Percentiles rank a stretch among this genome's conserved stretches.
phyloP scores from a whole-genome alignment of 2,113 vertebrate genomes.

The Pelodiscus sinensis region DNA sequence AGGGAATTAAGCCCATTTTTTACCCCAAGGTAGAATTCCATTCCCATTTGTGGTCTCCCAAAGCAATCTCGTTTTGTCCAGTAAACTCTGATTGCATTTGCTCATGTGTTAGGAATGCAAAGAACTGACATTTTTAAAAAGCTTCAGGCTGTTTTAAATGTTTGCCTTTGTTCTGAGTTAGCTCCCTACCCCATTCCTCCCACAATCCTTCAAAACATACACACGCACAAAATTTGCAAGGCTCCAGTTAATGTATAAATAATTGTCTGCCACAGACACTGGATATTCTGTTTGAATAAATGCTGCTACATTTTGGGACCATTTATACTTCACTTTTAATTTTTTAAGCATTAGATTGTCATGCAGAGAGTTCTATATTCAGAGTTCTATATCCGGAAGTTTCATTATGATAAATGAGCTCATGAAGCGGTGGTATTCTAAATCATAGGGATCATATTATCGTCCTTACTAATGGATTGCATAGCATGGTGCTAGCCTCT shows the following conservation, averaged over 20 bases:
- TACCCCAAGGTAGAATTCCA: neutral
- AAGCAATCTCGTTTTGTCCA: neutral
- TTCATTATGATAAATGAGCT: neutral
- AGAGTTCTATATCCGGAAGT: neutral
- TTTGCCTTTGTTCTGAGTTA: slow-evolving; percentile 55
- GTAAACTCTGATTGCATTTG: neutral
- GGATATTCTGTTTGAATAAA: neutral
- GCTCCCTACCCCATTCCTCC: neutral
- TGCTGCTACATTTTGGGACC: slow-evolving; percentile 31
- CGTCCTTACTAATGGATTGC: neutral
- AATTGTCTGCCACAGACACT: slow-evolving; percentile 13
- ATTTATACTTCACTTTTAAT: slow-evolving; percentile 28
- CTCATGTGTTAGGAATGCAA: neutral
- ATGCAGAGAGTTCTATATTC: neutral
- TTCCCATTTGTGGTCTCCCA: neutral
- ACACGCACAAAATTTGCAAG: neutral
- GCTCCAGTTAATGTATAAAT: slow-evolving; percentile 39
- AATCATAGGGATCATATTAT: neutral
- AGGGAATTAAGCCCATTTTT: neutral
- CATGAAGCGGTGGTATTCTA: neutral
- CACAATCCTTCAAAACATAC: neutral
- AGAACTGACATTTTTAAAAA: slow-evolving; percentile 19
- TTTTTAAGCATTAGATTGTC: slow-evolving; percentile 3
- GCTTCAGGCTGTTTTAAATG: slow-evolving; percentile 46
- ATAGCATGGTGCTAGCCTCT: neutral